Base-by-base conservation (phyloP, 2,888 invertebrate genomes). In the Mesorhabditis spiculigera region DNA sequence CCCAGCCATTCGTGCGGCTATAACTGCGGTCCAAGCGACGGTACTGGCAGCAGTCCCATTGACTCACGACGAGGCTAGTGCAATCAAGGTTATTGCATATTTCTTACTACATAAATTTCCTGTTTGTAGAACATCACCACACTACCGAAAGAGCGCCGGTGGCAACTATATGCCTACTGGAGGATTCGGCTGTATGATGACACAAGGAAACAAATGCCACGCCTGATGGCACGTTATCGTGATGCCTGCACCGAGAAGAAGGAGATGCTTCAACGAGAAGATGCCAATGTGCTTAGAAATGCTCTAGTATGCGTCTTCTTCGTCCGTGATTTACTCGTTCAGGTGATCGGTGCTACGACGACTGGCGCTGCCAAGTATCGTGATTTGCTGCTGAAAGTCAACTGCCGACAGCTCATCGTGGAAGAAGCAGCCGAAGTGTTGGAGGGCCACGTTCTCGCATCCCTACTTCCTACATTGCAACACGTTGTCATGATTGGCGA, bases 401-500 rank as follows among this genome's bases (percentile, higher is more conserved):
- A 82, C 6, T 87, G 87, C 42, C 79, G 78, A 43, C 86, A 88
- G 63, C 84, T 89, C 4, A 86, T 89, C 16, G 91, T 94, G 0
- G 94, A 94, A 86, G 94, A 94, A 87, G 75, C 75, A 0, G 78
- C 76, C 10, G 76, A 78, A 67, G 73, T 93, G 0, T 86, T 93
- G 50, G 94, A 94, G 85, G 90, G 92, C 0, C 94, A 94, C 84
- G 90, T 93, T 16, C 88, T 93, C 0, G 91, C 92, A 0, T 91
- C 92, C 0, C 87, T 94, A 28, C 91, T 92, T 0, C 86, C 89
- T 43, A 86, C 90, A 65, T 92, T 92, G 75, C 88, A 93, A 85
- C 94, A 94, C 86, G 89, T 93, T 0, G 91, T 94, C 81, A 89
- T 94, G 16, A 92, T 94, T 74, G 93, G 93, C 64, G 93, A 93